A percentile compares a stretch with the other conserved stretches of the same genome.
phyloP scores from a whole-genome alignment of 2,113 vertebrate genomes.

The Burhinus oedicnemus region DNA sequence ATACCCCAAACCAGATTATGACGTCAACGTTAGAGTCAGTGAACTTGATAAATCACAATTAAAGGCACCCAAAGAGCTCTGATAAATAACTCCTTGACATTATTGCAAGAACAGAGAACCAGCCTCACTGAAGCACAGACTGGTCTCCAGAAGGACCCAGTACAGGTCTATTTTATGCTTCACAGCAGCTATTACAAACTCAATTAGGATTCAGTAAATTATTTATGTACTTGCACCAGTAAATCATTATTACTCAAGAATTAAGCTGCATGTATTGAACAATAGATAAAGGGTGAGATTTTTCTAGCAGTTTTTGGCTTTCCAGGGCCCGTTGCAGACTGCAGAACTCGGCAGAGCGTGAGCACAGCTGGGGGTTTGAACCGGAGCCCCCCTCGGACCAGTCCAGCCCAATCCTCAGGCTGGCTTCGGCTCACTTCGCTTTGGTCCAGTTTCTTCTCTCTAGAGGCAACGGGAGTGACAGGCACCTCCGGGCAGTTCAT shows the following conservation, averaged over 20 bases:
- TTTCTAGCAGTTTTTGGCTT: neutral
- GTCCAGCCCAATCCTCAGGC: neutral
- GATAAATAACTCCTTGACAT: neutral
- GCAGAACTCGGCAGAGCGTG: fast-evolving
- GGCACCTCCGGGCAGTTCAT: neutral
- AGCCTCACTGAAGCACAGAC: neutral
- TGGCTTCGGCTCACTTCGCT: neutral
- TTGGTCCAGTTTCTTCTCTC: neutral
- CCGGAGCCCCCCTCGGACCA: neutral
- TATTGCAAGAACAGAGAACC: neutral
- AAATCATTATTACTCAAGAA: neutral
- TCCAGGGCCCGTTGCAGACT: neutral
- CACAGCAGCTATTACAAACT: neutral
- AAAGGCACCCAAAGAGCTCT: neutral
- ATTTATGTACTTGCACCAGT: neutral
- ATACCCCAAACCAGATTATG: neutral
- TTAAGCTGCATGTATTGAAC: neutral
- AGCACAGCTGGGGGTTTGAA: neutral
- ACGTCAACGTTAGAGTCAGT: neutral
- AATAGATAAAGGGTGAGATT: neutral
- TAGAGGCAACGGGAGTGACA: neutral
- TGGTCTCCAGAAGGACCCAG: neutral
- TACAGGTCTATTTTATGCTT: neutral
- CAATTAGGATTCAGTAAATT: neutral
- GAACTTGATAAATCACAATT: neutral